phyloP scores from a whole-genome alignment of 2,113 vertebrate genomes.

The Otis tarda region DNA sequence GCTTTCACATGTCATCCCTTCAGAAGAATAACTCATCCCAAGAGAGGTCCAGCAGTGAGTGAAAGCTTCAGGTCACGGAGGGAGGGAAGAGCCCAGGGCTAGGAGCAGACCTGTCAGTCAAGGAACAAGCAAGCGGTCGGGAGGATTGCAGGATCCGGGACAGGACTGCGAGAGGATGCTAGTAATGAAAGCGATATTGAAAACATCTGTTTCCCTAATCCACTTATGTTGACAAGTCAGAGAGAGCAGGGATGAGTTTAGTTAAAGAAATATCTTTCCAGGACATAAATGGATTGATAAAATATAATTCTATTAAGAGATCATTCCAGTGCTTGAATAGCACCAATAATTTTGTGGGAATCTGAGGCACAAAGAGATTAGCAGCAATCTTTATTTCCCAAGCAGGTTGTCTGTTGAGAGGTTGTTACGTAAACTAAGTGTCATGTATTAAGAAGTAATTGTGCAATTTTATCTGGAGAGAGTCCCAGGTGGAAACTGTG shows the following conservation, averaged over 20 bases:
- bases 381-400: neutral
- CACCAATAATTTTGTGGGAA: neutral
- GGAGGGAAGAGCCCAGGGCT: neutral
- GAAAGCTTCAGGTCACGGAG: neutral
- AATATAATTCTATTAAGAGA: slow-evolving; percentile 10
- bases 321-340: neutral
- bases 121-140: rapidly evolving
- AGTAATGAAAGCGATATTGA: neutral
- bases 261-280: neutral
- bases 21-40: neutral
- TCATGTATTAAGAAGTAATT: neutral
- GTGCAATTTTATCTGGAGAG: neutral
- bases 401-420: neutral
- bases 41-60: neutral
- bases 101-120: neutral
- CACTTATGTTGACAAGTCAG: neutral
- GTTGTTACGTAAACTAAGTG: neutral
- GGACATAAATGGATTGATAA: neutral
- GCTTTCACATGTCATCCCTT: neutral
- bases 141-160: neutral
- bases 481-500: neutral
- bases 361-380: neutral
- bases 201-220: neutral
- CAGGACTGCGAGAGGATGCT: neutral
- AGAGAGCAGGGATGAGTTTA: neutral